These are phyloP conservation scores for Chrysina gloriosa DNA, from an alignment of 2,888 invertebrate genomes.

Conservation along the genomic window DNA sequence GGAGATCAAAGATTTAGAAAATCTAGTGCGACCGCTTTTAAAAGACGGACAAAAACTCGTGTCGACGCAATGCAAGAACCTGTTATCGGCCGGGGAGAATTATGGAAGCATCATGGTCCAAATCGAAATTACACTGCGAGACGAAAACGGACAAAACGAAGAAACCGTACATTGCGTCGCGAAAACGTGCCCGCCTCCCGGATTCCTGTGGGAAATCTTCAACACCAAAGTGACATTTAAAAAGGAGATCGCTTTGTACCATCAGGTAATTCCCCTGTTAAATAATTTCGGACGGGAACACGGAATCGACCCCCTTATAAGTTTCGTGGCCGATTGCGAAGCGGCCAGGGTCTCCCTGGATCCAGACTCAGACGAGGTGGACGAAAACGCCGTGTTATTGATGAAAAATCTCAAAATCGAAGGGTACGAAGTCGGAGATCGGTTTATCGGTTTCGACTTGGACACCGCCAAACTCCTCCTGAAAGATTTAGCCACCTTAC, in stretches of 20 bases:
- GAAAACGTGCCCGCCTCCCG: conserved; percentile 67
- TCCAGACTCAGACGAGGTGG: conserved; percentile 57
- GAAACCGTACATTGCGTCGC: conserved; percentile 63
- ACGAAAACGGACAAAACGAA: conserved; percentile 24
- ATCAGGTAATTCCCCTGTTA: conserved; percentile 63
- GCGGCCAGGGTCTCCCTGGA: conserved; percentile 63
- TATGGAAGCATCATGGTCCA: conserved; percentile 70
- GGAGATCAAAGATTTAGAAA: conserved; percentile 3
- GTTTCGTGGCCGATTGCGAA: conserved; percentile 63
- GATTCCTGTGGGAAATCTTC: conserved; percentile 65
- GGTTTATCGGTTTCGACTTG: conserved; percentile 65
- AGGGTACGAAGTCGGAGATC: conserved; percentile 65
- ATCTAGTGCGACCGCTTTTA: not conserved
- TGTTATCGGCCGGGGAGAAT: conserved; percentile 69
- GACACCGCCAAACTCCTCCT: conserved; percentile 64
- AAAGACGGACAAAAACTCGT: conserved; percentile 7
- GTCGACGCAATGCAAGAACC: conserved; percentile 56
- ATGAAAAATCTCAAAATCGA: conserved; percentile 67
- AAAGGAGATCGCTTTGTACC: conserved; percentile 68
- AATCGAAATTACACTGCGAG: conserved; percentile 51
- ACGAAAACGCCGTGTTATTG: conserved; percentile 67
- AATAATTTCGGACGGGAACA: conserved; percentile 63
- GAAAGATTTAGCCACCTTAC: conserved; percentile 66
- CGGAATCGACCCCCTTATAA: not conserved
- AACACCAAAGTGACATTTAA: conserved; percentile 66